Percentiles rank a stretch among this genome's conserved stretches.
These are phyloP conservation scores for Melanotus villosus DNA, from an alignment of 2,888 invertebrate species.

Conservation along the genomic window DNA sequence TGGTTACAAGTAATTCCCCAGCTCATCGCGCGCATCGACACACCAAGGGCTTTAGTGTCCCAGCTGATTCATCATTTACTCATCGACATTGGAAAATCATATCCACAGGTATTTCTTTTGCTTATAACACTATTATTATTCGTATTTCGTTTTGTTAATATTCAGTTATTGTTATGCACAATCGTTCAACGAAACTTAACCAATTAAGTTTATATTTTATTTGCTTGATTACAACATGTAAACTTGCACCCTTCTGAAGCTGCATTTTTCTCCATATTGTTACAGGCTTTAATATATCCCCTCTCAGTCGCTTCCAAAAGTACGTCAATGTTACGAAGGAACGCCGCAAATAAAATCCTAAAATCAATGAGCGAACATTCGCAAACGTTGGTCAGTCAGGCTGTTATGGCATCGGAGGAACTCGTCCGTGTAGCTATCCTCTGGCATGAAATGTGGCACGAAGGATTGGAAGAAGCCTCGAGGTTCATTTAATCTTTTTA, in stretches of 20 bases:
- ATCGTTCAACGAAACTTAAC: no score
- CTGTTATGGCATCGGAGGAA: constrained; percentile 96
- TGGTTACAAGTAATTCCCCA: constrained; percentile 99
- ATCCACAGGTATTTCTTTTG: constrained; percentile 79
- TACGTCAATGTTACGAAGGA: constrained; percentile 85
- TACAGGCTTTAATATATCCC: constrained; percentile 96
- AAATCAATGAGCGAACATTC: constrained; percentile 97
- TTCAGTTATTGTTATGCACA: no score
- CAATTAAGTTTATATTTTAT: no score
- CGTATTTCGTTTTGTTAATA: no score
- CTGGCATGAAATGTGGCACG: constrained; percentile 99
- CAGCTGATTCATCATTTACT: constrained; percentile 93
- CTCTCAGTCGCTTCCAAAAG: constrained; percentile 98
- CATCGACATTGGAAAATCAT: constrained; percentile 97
- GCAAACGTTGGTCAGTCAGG: constrained; percentile 92
- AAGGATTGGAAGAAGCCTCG: constrained; percentile 95
- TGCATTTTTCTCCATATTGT: not conserved
- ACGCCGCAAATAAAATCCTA: constrained; percentile 94
- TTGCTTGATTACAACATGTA: no score
- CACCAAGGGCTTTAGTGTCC: constrained; percentile 89
- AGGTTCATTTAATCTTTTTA: no score
- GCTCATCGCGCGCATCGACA: constrained; percentile 97
- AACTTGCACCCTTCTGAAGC: no score
- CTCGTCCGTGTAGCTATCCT: constrained; percentile 97
- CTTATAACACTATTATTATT: no score